Evolutionary conservation across 2,888 invertebrate species (phyloP).

Genomic region (Serripes groenlandicus): DNA sequence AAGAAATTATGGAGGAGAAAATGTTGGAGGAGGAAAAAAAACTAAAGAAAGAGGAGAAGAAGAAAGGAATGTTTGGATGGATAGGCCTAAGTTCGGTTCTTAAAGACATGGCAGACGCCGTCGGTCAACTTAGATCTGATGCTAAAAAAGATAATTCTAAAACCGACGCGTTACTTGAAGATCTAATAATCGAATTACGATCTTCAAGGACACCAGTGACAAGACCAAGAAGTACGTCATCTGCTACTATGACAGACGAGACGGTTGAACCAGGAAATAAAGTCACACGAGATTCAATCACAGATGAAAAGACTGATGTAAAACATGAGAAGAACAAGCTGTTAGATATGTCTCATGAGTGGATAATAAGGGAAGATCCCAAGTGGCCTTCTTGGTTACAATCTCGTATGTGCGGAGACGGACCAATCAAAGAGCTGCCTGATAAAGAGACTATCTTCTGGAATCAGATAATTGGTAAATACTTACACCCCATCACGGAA

Average conservation of each 20-base stretch:
- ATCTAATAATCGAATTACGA: slow-evolving; percentile 72
- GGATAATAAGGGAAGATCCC: slow-evolving; percentile 89
- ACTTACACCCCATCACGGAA: slow-evolving; percentile 96
- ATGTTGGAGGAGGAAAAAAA: slow-evolving; percentile 89
- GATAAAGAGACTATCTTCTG: slow-evolving; percentile 96
- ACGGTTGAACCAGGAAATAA: neutral
- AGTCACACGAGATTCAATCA: neutral
- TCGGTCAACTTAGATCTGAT: slow-evolving; percentile 66
- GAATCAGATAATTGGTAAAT: slow-evolving; percentile 97
- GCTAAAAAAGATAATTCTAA: slow-evolving; percentile 51
- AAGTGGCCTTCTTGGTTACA: slow-evolving; percentile 97
- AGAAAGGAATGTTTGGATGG: slow-evolving; percentile 89
- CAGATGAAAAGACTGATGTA: neutral
- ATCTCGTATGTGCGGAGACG: slow-evolving; percentile 94
- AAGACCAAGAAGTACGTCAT: slow-evolving; percentile 29
- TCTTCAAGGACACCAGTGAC: slow-evolving; percentile 25
- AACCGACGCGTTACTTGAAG: slow-evolving; percentile 74
- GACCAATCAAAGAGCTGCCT: slow-evolving; percentile 94
- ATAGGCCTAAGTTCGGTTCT: slow-evolving; percentile 73
- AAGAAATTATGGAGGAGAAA: slow-evolving; percentile 91
- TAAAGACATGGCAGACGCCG: slow-evolving; percentile 73
- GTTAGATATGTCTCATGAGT: slow-evolving; percentile 24
- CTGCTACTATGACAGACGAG: slow-evolving; percentile 40
- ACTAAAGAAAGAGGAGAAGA: slow-evolving; percentile 91
- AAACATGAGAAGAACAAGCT: neutral